Percentiles rank a stretch among this genome's conserved stretches.
Conservation (phyloP, 2,113 vertebrate species). For the Platysternon megacephalum region DNA sequence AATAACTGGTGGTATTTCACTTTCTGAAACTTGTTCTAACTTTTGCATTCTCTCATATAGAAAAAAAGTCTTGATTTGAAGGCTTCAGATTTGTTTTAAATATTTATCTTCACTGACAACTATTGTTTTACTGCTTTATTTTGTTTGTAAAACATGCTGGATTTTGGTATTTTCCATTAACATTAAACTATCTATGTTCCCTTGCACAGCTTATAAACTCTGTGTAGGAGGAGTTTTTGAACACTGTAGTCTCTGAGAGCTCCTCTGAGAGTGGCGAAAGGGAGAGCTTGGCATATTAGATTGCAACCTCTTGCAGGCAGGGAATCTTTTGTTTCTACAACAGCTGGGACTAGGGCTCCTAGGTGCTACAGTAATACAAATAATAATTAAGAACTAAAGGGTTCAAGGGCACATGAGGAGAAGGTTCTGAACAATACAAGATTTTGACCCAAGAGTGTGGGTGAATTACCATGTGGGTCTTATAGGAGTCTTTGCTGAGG, state of each 20-base stretch:
- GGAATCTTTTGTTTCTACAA: not conserved
- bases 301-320: not conserved
- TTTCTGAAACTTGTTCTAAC: not conserved
- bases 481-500: not conserved
- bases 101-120: not conserved
- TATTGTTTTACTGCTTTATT: not conserved
- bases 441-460: not conserved
- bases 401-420: not conserved
- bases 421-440: not conserved
- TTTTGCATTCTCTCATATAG: not conserved
- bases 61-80: not conserved
- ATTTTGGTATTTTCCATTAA: not conserved
- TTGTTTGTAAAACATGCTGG: not conserved
- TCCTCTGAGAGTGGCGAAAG: accelerated
- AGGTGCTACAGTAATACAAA: not conserved
- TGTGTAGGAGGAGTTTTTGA: not conserved
- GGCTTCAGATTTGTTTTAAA: not conserved
- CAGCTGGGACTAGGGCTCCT: not conserved
- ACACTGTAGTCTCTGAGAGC: accelerated
- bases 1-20: not conserved
- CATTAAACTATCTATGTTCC: accelerated
- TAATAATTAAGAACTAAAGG: not conserved
- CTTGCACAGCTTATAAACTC: not conserved
- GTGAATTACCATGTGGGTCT: not conserved
- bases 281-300: not conserved